Base-by-base conservation (phyloP, 2,113 vertebrate species). In the Semnopithecus entellus region DNA sequence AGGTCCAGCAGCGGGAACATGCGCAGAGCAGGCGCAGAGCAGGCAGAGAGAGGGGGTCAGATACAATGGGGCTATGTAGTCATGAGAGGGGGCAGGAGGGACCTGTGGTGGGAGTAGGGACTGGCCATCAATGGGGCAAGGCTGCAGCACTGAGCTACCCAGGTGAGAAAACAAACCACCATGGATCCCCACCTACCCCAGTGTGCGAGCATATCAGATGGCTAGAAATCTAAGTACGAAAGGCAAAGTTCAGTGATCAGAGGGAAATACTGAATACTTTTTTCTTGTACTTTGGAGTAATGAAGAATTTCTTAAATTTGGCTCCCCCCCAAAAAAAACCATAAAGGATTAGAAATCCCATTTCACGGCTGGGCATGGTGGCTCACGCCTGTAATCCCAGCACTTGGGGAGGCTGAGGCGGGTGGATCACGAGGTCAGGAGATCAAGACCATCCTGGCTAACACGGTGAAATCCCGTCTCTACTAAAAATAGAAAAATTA, bases 31-130 rank as follows among this genome's bases (percentile, higher is more conserved):
- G 59, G 25, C 25, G 1, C 61, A 52, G 66, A 50, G 32, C 22
- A 5, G 40, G 72, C 52, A 27, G 3, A 17, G 23, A 48, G 43
- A 50, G 2, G 57, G 5, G 23, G 8, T 32, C 20, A 76, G 30
- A 76, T 35, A 38, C 22, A 8, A 18, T 0, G 5, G 3, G 55
- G 50, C 8, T 89, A 55, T n/a, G 40, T 3, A 32, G 55, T n/a
- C 30, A 38, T 6, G 5, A 23, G 27, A 9, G 8, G 27, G 27
- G 18, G 30, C 48, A 52, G 85, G 48, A 55, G n/a, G 68, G 16
- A 10, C 7, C 50, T 18, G 3, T 22, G 1, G n/a, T 5, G 10
- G 17, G 11, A 23, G 20, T 20, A 59, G 2, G 5, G 12, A 45
- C 72, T 10, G 35, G 35, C 84, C 48, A 20, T 17, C 6, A 2